Evolutionary conservation across 2,113 vertebrate genomes (phyloP).

Genomic region (Callaeas wilsoni): DNA sequence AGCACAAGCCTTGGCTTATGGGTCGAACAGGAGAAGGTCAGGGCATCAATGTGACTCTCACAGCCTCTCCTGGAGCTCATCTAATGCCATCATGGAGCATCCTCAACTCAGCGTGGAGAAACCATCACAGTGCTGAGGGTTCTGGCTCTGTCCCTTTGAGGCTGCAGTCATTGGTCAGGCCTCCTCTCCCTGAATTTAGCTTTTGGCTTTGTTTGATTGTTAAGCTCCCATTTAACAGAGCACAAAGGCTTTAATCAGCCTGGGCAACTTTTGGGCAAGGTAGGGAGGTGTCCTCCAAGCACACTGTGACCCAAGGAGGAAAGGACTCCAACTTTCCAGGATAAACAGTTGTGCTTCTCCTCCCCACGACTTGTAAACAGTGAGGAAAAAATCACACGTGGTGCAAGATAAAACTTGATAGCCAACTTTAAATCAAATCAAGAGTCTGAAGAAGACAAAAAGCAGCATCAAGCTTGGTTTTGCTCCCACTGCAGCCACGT

Average conservation of each 20-base stretch:
- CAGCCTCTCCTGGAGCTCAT: neutral
- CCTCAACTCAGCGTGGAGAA: neutral
- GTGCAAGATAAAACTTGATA: neutral
- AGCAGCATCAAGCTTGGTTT: neutral
- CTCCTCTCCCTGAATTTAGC: neutral
- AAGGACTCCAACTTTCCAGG: neutral
- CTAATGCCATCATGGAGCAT: neutral
- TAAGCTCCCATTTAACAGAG: neutral
- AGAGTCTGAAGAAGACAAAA: neutral
- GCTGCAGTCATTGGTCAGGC: neutral
- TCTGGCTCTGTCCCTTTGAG: neutral
- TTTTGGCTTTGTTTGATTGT: neutral
- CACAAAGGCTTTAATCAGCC: neutral
- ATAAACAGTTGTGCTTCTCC: neutral
- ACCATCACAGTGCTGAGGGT: neutral
- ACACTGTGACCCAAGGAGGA: neutral
- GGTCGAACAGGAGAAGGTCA: neutral
- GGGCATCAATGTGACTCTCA: fast-evolving
- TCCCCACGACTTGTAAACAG: neutral
- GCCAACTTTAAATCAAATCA: neutral
- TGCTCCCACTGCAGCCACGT: neutral
- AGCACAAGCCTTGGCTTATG: neutral
- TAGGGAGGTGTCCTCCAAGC: neutral
- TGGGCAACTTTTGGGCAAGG: neutral
- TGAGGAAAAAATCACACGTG: neutral